Conservation (phyloP, 2,888 invertebrate species). For the Bursaphelenchus okinawaensis region DNA sequence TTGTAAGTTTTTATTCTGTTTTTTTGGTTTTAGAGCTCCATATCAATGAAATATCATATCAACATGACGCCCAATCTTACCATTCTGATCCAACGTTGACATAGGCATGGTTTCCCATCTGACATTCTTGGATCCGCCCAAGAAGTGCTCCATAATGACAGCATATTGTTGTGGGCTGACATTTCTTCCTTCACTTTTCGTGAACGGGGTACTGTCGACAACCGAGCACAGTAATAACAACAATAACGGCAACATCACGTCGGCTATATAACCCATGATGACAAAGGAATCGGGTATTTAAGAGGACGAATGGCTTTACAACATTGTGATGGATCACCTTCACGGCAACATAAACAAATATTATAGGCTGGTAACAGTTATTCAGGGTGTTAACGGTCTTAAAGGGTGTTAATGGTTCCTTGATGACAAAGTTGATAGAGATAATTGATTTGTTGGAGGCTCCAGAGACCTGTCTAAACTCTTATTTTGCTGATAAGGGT, state of each 20-base stretch:
- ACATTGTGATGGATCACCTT: neutral
- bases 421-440: too few relatives aligned
- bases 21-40: neutral
- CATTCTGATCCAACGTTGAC: neutral
- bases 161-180: constrained; percentile 11
- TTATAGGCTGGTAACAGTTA: too few relatives aligned
- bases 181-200: neutral
- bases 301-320: neutral
- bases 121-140: constrained; percentile 4
- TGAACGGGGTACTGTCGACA: neutral
- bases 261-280: too few relatives aligned
- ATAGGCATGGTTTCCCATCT: constrained; percentile 1
- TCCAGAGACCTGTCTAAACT: too few relatives aligned
- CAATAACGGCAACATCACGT: too few relatives aligned
- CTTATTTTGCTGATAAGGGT: too few relatives aligned
- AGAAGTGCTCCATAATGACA: constrained; percentile 5
- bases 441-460: too few relatives aligned
- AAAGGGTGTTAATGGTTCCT: too few relatives aligned
- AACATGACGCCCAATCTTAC: neutral
- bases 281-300: too few relatives aligned
- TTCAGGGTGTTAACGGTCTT: too few relatives aligned
- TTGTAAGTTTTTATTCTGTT: neutral
- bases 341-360: neutral
- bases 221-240: too few relatives aligned
- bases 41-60: neutral